These are phyloP conservation scores for Scylla paramamosain DNA, from an alignment of 1,140 invertebrate genomes.

Conservation along the genomic window DNA sequence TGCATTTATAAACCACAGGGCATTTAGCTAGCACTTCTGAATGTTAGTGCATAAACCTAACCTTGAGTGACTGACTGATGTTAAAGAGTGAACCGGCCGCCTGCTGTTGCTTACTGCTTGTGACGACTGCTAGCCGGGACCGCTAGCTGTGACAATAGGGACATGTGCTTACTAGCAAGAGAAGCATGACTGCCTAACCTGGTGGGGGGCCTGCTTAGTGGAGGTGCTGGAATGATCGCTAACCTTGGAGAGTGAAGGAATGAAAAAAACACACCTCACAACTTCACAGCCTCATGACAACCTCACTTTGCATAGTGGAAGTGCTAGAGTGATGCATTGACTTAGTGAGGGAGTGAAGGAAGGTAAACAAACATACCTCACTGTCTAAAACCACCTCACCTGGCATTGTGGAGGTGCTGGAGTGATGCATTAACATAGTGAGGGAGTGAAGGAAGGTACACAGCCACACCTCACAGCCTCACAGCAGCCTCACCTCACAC, in stretches of 20 bases:
- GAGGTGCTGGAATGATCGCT: background rate
- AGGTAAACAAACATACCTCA: too few relatives aligned
- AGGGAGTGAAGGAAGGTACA: background rate
- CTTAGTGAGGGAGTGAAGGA: too few relatives aligned
- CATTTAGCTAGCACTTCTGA: background rate
- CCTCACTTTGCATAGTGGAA: too few relatives aligned
- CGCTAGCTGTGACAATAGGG: background rate
- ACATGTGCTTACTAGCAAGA: background rate
- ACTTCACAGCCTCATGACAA: too few relatives aligned
- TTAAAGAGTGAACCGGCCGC: too few relatives aligned
- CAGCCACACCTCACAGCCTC: background rate
- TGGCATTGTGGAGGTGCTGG: too few relatives aligned
- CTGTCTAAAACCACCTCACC: too few relatives aligned
- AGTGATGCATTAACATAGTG: too few relatives aligned
- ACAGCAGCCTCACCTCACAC: background rate
- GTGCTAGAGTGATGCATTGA: too few relatives aligned
- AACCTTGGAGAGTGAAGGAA: too few relatives aligned
- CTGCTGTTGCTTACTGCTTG: background rate
- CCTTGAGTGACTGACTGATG: background rate
- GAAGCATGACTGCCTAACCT: background rate
- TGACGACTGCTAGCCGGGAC: background rate
- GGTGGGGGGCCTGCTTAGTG: slow-evolving; percentile 16
- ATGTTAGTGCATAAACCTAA: background rate
- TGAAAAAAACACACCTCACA: too few relatives aligned
- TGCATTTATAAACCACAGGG: background rate